Percentiles rank a stretch among this genome's conserved stretches.
Conservation (phyloP, 2,797 vertebrate genomes). For the Danionella dracula region DNA sequence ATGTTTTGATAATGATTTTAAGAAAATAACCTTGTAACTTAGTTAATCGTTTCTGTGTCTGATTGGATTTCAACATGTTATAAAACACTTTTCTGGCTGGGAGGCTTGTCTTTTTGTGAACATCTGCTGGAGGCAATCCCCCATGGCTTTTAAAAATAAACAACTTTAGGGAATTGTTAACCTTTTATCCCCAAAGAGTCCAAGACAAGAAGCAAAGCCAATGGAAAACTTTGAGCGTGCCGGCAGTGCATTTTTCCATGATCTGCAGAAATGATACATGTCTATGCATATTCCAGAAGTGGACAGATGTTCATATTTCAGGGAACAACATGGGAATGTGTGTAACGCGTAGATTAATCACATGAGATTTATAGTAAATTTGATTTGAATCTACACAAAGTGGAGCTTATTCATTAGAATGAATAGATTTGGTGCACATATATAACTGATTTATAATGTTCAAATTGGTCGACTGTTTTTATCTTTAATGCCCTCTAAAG, state of each 20-base stretch:
- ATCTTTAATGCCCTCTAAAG: no score
- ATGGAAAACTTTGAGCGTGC: not conserved
- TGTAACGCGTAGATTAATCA: not conserved
- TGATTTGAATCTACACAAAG: not conserved
- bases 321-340: not conserved
- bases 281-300: constrained; percentile 18
- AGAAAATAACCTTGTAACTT: no score
- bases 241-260: constrained; percentile 20
- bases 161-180: constrained; percentile 18
- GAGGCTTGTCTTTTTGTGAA: constrained; percentile 1
- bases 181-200: constrained; percentile 1
- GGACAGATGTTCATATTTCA: not conserved
- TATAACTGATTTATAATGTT: no score
- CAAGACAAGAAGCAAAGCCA: not conserved
- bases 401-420: not conserved
- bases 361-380: not conserved
- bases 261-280: constrained; percentile 22
- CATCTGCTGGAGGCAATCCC: constrained; percentile 26
- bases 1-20: no score
- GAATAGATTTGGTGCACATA: no score
- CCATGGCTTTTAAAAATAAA: constrained; percentile 4
- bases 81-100: not conserved
- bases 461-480: no score
- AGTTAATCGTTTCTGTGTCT: no score
- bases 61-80: not conserved